Percentiles rank a stretch among this genome's conserved stretches.
phyloP scores from a whole-genome alignment of 2,888 invertebrate genomes.

The Beris morrisii region DNA sequence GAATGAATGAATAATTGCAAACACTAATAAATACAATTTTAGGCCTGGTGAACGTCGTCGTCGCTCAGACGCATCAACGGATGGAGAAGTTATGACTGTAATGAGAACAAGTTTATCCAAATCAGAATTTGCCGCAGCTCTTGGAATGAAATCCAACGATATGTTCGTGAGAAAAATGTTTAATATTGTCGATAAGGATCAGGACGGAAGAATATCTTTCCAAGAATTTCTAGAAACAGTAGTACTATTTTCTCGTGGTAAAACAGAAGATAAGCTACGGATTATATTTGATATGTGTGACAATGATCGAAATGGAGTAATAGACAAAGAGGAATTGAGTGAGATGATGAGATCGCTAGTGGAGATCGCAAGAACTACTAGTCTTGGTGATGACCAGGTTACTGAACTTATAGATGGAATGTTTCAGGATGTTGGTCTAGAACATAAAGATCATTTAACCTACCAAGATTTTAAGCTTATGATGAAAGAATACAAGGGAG shows the following conservation, averaged over 20 bases:
- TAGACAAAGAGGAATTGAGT: constrained; percentile 89
- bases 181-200: constrained; percentile 93
- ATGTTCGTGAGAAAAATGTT: constrained; percentile 97
- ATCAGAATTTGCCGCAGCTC: constrained; percentile 89
- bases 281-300: constrained; percentile 98
- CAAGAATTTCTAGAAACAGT: constrained; percentile 95
- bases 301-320: constrained; percentile 90
- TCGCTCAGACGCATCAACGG: constrained; percentile 69
- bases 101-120: constrained; percentile 92
- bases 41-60: constrained; percentile 82
- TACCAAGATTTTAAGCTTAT: constrained; percentile 91
- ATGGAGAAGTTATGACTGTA: constrained; percentile 86
- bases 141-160: constrained; percentile 94
- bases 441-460: constrained; percentile 86
- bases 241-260: constrained; percentile 86
- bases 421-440: constrained; percentile 89
- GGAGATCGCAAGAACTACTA: constrained; percentile 90
- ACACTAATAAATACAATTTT: constrained; percentile 13
- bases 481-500: constrained; percentile 96
- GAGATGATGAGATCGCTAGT: constrained; percentile 92
- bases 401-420: constrained; percentile 92
- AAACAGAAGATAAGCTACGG: constrained; percentile 88
- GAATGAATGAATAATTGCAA: background rate
- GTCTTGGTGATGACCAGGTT: constrained; percentile 85
- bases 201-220: constrained; percentile 91